A percentile compares a stretch with the other conserved stretches of the same genome.
Evolutionary conservation across 2,888 invertebrate species (phyloP).

Genomic region (Sarcophaga variegata): DNA sequence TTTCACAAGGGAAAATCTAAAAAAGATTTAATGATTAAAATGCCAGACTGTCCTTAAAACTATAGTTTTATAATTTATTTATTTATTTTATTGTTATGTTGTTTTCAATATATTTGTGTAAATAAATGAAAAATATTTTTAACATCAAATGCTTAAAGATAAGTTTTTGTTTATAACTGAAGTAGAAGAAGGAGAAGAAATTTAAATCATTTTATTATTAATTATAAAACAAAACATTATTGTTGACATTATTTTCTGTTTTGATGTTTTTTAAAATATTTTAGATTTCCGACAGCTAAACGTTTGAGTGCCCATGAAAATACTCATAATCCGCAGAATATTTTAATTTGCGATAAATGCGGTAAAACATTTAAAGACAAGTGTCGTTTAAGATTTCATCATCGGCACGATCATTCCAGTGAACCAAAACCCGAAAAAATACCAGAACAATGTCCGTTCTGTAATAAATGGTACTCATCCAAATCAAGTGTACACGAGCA

Average conservation of each 20-base stretch:
- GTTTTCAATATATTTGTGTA: conserved; percentile 1
- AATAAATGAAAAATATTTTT: conserved; percentile 3
- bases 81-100: conserved; percentile 13
- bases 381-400: conserved; percentile 54
- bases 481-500: conserved; percentile 54
- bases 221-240: conserved; percentile 21
- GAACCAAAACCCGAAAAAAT: conserved; percentile 60
- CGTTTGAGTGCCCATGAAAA: conserved; percentile 48
- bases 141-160: not conserved
- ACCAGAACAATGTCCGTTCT: conserved; percentile 60
- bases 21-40: conserved; percentile 62
- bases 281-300: conserved; percentile 63
- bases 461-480: conserved; percentile 61
- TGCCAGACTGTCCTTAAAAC: conserved; percentile 42
- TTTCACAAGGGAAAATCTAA: conserved; percentile 62
- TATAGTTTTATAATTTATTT: not conserved
- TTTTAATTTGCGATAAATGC: conserved; percentile 61
- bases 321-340: conserved; percentile 52
- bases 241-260: conserved; percentile 48
- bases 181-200: too few relatives aligned
- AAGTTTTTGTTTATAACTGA: not conserved
- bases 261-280: conserved; percentile 48
- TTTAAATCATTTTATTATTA: not conserved
- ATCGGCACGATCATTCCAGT: conserved; percentile 50
- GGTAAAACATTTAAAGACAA: conserved; percentile 58